Evolutionary conservation across 2,797 vertebrate genomes (phyloP), one percentile per base, ranked within the genome.

Genomic region (Chelonia mydas): DNA sequence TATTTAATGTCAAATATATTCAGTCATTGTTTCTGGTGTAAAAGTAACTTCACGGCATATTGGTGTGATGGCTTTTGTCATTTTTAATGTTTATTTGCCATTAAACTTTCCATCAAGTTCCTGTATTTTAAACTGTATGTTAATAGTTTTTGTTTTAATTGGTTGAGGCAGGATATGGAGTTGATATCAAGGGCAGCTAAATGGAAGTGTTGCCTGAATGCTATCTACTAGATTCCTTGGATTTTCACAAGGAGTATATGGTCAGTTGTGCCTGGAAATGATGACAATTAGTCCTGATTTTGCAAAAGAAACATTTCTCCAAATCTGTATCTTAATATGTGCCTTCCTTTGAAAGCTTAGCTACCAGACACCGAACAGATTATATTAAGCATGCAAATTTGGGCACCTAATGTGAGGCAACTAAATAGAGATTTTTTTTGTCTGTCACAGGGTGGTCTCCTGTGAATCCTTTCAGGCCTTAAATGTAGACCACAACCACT

Each of bases 1-100:
- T 87, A 89, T 94, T 92, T 96, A 93, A 94, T 88, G 89, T 90
- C 65, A 84, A 84, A 84, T 92, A 93, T 95, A 90, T 50, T 91
- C 93, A 93, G 89, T 94, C 91, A 59, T 91, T 90, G 90, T 95
- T 96, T 95, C 88, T 47, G 90, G 87, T 94, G n/a, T 55, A 84
- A 92, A 84, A 90, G 79, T 89, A 89, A 94, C 88, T 98, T 96
- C 92, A 21, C 12, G 10, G 6, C 0, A 0, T 23, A 31, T 21
- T 0, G 0, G 1, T 61, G 2, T 16, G 33, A 83, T 0, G 2
- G 50, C 3, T 83, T 92, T 80, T 85, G 31, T 19, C 76, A 27
- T 9, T 77, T 91, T 9, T 25, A 45, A 2, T 77, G 37, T 49
- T 78, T 81, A 27, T 76, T 93, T 88, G 7, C 68, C 23, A 10